Evolutionary conservation across 2,888 invertebrate species (phyloP), one percentile per base, ranked within the genome.

Genomic region (Liodrosophila aerea): DNA sequence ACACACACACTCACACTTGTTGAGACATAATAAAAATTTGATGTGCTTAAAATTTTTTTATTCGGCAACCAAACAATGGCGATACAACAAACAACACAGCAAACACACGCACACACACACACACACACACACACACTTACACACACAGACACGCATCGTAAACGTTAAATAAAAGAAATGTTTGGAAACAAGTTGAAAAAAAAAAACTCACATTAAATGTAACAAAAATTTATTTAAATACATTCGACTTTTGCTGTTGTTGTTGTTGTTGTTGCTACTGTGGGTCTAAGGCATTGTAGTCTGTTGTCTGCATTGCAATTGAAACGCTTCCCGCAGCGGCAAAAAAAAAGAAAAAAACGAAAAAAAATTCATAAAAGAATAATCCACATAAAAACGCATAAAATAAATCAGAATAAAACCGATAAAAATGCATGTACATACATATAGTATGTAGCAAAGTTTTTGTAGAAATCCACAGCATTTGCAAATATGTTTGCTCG

Each of bases 11-110:
- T 50, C 47, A 70, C 2, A 41, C 13, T 27, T 9, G 12, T n/a
- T 11, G 11, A 13, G 11, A 8, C 30, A 1, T 60, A 72, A 82
- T 77, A 81, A 74, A 70, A 77, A 54, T 81, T 67, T 77, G 41
- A 76, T 77, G 75, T 81, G 75, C 78, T 74, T 74, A 61, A 81
- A 81, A 77, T 77, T 74, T 39, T 57, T 81, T 71, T 62, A 77
- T 77, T 68, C 68, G 71, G 65, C 78, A 57, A 43, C 51, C 71
- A 70, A 77, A 81, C 76, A 77, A 70, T 74, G 71, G 27, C 36
- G 47, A 60, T 57, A 59, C 47, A 57, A 33, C 51, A 60, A 57
- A 60, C 53, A 60, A 47, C 29, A 41, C 31, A 30, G 40, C 27
- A 41, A 18, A 33, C 33, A 45, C 41, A 56, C 37, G 56, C 15